Conservation (phyloP, 2,113 vertebrate genomes). For the pig (Sus scrofa) region T2T-Sscrofa CM000816.6:57044001-57044500, state of each 20-base stretch:
- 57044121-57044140: slow-evolving; percentile 74
- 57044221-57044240: slow-evolving; percentile 70
- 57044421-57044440: slow-evolving; percentile 15
- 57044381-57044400: neutral
- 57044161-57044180: slow-evolving; percentile 74
- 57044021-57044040: slow-evolving; percentile 71
- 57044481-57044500: slow-evolving; percentile 18
- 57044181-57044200: slow-evolving; percentile 73
- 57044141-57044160: slow-evolving; percentile 71
- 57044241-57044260: slow-evolving; percentile 70
- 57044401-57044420: slow-evolving; percentile 34
- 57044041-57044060: slow-evolving; percentile 75
- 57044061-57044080: slow-evolving; percentile 79
- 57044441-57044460: slow-evolving; percentile 38
- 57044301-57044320: slow-evolving; percentile 30
- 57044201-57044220: slow-evolving; percentile 76
- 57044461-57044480: neutral
- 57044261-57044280: slow-evolving; percentile 68
- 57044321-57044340: slow-evolving; percentile 60
- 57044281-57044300: slow-evolving; percentile 50
- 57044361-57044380: neutral
- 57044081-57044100: slow-evolving; percentile 70
- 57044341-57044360: neutral
- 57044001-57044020: slow-evolving; percentile 63
- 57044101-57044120: slow-evolving; percentile 79